phyloP scores from a whole-genome alignment of 2,113 vertebrate genomes.

The Corythoichthys haematopterus region DNA sequence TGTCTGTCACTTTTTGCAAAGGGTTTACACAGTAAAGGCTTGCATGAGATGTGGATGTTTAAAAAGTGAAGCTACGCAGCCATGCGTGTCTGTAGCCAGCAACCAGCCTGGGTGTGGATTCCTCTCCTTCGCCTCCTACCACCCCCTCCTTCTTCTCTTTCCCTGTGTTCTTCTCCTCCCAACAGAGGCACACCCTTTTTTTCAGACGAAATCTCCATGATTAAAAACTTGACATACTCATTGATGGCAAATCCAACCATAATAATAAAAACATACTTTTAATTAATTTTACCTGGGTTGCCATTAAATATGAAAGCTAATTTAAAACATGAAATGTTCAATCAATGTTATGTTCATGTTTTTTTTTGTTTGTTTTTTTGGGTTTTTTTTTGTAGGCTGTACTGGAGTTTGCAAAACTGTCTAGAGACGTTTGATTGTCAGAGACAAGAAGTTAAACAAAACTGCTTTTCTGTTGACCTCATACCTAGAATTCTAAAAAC shows the following conservation, averaged over 20 bases:
- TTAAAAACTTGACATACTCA: background rate
- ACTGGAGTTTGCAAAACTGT: background rate
- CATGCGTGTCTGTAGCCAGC: slow-evolving; percentile 16
- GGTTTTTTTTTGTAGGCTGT: background rate
- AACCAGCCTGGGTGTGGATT: slow-evolving; percentile 67
- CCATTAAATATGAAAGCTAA: background rate
- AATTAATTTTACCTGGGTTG: background rate
- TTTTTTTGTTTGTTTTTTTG: background rate
- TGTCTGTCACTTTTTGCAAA: slow-evolving; percentile 12
- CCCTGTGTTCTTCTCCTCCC: slow-evolving; percentile 47
- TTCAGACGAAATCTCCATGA: background rate
- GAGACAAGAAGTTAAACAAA: background rate
- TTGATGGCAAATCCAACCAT: background rate
- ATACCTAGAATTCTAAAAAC: background rate
- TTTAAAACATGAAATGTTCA: background rate
- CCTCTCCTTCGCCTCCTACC: slow-evolving; percentile 44
- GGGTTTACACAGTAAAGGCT: background rate
- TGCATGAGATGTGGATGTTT: slow-evolving; percentile 5
- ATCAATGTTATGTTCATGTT: background rate
- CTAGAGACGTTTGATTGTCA: background rate
- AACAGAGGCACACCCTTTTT: slow-evolving; percentile 61
- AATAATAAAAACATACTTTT: background rate
- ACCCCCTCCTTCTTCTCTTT: slow-evolving; percentile 40
- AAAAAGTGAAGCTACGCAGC: slow-evolving; percentile 39
- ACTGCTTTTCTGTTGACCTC: background rate